Percentiles rank a stretch among this genome's conserved stretches.
Evolutionary conservation across 30 jellyfish, hydroid and myxozoan species (phyloP).

Genomic region (Aurelia sp.): DNA sequence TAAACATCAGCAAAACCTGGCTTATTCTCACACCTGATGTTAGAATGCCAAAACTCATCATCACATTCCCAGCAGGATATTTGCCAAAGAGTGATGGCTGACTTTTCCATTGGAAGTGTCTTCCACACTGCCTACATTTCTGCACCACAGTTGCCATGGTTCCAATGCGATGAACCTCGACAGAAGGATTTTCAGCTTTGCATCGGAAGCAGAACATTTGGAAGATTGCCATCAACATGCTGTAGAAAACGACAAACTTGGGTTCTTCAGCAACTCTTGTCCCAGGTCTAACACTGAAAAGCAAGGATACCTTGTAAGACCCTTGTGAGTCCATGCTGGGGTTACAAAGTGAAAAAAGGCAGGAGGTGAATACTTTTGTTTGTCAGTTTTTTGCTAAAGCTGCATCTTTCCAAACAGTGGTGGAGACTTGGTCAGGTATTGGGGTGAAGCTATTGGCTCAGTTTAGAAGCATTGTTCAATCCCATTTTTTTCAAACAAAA

Average conservation of each 20-base stretch:
- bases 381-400: slow-evolving; percentile 5
- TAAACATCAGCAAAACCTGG: too few species aligned
- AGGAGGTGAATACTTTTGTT: background rate
- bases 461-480: too few species aligned
- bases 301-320: too few species aligned
- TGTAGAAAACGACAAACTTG: slow-evolving; percentile 17
- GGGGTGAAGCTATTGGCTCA: background rate
- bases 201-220: slow-evolving; percentile 22
- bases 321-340: too few species aligned
- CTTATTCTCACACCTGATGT: too few species aligned
- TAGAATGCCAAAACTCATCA: too few species aligned
- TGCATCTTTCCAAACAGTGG: slow-evolving; percentile 2
- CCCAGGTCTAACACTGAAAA: slow-evolving; percentile 21
- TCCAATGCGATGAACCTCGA: slow-evolving; percentile 24
- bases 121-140: slow-evolving; percentile 20
- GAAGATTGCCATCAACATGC: slow-evolving; percentile 11
- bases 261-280: slow-evolving; percentile 30
- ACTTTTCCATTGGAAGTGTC: too few species aligned
- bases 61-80: too few species aligned
- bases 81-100: too few species aligned
- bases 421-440: background rate
- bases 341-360: too few species aligned
- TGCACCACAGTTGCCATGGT: slow-evolving; percentile 42
- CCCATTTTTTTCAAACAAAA: too few species aligned
- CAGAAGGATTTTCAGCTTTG: slow-evolving; percentile 26